Evolutionary conservation across 1,140 invertebrate genomes (phyloP).

Genomic region (Polypedilum vanderplanki): DNA sequence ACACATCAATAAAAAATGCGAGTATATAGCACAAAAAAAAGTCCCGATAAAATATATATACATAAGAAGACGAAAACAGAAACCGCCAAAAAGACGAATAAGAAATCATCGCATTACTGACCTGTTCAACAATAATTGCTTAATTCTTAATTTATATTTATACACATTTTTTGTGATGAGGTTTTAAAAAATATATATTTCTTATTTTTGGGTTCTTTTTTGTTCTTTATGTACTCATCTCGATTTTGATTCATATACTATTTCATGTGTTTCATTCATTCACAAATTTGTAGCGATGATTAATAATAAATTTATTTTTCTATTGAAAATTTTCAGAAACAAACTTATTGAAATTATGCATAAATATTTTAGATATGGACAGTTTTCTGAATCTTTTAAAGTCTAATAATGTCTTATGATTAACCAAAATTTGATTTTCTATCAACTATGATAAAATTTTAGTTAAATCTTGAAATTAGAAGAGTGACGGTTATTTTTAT

Average conservation of each 20-base stretch:
- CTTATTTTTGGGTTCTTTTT: background rate
- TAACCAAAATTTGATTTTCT: too few relatives aligned
- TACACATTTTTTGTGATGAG: constrained; percentile 16
- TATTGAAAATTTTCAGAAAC: too few relatives aligned
- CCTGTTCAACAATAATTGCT: constrained; percentile 29
- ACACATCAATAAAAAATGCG: constrained; percentile 13
- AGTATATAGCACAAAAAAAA: constrained; percentile 21
- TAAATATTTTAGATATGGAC: too few relatives aligned
- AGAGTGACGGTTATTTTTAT: too few relatives aligned
- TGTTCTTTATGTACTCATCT: background rate
- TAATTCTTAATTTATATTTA: constrained; percentile 29
- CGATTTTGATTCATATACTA: background rate
- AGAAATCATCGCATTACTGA: constrained; percentile 29
- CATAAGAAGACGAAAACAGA: constrained; percentile 9
- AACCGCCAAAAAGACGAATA: constrained; percentile 28
- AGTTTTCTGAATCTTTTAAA: too few relatives aligned
- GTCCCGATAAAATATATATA: constrained; percentile 20
- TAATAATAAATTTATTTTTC: too few relatives aligned
- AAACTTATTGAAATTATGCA: too few relatives aligned
- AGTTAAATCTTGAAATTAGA: too few relatives aligned
- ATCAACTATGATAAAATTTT: too few relatives aligned
- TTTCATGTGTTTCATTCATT: background rate
- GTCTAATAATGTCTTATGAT: too few relatives aligned
- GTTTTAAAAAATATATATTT: background rate
- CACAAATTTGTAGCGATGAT: background rate